Evolutionary conservation across 2,797 vertebrate species (phyloP).

Genomic region (Hoplostethus mediterraneus): DNA sequence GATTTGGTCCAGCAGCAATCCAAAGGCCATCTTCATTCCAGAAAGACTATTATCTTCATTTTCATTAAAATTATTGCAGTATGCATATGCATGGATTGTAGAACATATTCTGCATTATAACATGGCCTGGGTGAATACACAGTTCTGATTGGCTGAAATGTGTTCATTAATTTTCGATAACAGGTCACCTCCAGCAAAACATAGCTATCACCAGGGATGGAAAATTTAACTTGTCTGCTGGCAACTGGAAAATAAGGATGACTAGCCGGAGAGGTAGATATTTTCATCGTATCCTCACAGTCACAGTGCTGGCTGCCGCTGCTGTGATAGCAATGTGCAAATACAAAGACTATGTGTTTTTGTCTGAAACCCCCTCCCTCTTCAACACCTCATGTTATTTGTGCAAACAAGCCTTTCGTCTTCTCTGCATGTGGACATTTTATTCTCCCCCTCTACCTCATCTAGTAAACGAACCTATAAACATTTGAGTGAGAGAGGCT

Average conservation of each 20-base stretch:
- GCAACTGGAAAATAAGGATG: slow-evolving; percentile 9
- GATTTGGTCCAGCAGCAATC: slow-evolving; percentile 68
- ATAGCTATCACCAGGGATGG: slow-evolving; percentile 18
- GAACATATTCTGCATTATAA: slow-evolving; percentile 67
- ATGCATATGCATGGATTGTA: slow-evolving; percentile 68
- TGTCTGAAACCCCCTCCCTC: slow-evolving; percentile 4
- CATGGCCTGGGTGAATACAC: slow-evolving; percentile 45
- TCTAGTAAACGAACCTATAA: slow-evolving; percentile 34
- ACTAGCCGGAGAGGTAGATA: slow-evolving; percentile 31
- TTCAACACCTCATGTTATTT: slow-evolving; percentile 12
- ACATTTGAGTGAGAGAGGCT: slow-evolving; percentile 16
- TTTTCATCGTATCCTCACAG: slow-evolving; percentile 38
- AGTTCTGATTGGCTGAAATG: slow-evolving; percentile 45
- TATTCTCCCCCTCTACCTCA: slow-evolving; percentile 6
- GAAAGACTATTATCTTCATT: slow-evolving; percentile 71
- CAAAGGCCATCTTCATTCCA: slow-evolving; percentile 66
- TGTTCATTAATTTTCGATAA: slow-evolving; percentile 62
- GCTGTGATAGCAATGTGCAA: slow-evolving; percentile 51
- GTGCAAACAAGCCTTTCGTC: slow-evolving; percentile 39
- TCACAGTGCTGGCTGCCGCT: slow-evolving; percentile 21
- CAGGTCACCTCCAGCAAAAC: slow-evolving; percentile 38
- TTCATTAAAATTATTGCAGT: slow-evolving; percentile 73
- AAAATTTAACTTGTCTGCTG: slow-evolving; percentile 37
- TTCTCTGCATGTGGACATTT: slow-evolving; percentile 32
- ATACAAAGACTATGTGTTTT: slow-evolving; percentile 32